These are phyloP conservation scores for Spisula solida DNA, from an alignment of 2,888 invertebrate species.

Conservation along the genomic window DNA sequence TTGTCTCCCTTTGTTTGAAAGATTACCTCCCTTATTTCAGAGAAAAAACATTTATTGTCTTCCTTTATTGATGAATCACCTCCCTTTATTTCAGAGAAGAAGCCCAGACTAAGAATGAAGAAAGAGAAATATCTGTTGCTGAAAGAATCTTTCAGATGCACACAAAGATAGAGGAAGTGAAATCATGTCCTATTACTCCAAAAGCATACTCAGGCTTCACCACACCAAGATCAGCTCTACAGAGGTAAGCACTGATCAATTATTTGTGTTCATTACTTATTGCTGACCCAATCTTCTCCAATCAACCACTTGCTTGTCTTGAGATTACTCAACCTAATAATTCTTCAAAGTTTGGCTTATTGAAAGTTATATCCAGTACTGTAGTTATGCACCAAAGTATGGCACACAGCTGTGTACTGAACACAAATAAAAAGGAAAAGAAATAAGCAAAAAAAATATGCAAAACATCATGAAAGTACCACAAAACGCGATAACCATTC, in stretches of 20 bases:
- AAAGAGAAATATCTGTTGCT: conserved; percentile 77
- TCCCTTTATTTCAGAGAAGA: conserved; percentile 51
- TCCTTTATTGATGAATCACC: background rate
- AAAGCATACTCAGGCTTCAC: conserved; percentile 79
- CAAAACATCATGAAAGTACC: too few species aligned
- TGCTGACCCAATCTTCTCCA: too few species aligned
- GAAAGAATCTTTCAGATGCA: conserved; percentile 91
- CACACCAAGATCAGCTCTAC: conserved; percentile 78
- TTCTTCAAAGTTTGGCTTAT: too few species aligned
- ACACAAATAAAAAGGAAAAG: too few species aligned
- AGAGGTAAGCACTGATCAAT: conserved; percentile 60
- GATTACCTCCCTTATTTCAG: background rate
- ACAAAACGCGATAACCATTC: too few species aligned
- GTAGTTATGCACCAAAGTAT: too few species aligned
- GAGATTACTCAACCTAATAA: too few species aligned
- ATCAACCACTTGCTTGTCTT: too few species aligned
- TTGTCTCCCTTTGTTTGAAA: background rate
- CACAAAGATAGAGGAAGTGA: conserved; percentile 91
- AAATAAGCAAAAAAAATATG: too few species aligned
- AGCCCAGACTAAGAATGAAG: conserved; percentile 58
- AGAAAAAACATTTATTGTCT: background rate
- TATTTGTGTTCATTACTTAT: background rate
- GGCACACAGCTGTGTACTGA: too few species aligned
- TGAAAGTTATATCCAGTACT: too few species aligned
- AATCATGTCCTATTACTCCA: conserved; percentile 77